Evolutionary conservation across 1,140 invertebrate genomes (phyloP), one percentile per base, ranked within the genome.

Genomic region (Papilio dardanus): DNA sequence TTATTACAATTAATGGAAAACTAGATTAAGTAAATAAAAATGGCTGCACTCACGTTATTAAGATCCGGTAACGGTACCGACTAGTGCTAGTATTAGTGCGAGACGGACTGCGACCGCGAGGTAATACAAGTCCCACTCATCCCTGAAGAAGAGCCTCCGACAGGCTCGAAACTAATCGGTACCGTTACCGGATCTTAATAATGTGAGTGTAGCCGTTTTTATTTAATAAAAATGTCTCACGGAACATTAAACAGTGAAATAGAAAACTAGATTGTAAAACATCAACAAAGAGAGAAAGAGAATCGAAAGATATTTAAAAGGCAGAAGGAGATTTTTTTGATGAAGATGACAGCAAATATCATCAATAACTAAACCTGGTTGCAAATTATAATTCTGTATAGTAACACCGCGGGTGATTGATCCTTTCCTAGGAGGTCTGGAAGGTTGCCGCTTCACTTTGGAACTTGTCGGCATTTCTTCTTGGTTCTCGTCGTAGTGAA

Each of bases 401-500:
- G 86, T 86, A 42, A 94, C 93, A 71, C 94, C 95, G 66, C 96
- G 94, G 0, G 95, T 94, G 5, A 97, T 88, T 0, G 97, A 97
- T 24, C 95, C 95, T 88, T 97, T 97, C 35, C 97, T 93, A 0
- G 97, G 96, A 2, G 97, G 97, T 80, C 96, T 93, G 0, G 95
- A 86, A 0, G 97, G 96, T 82, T 94, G 94, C 67, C 94, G 93
- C 81, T 95, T 95, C 81, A 94, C 88, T 77, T 92, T 90, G 14
- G 89, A 81, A 74, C 78, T 86, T 54, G 75, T 66, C 74, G 83
- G 86, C 71, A 87, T 81, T 28, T 92, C 91, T 67, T 93, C 91
- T 76, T 91, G 89, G 46, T 82, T 86, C 24, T 92, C 97, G 85
- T 98, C 97, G 90, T 98, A 98, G 86, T 98, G 97, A 8, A 98